Evolutionary conservation across 1,140 invertebrate genomes (phyloP).

Genomic region (Saccostrea echinata): DNA sequence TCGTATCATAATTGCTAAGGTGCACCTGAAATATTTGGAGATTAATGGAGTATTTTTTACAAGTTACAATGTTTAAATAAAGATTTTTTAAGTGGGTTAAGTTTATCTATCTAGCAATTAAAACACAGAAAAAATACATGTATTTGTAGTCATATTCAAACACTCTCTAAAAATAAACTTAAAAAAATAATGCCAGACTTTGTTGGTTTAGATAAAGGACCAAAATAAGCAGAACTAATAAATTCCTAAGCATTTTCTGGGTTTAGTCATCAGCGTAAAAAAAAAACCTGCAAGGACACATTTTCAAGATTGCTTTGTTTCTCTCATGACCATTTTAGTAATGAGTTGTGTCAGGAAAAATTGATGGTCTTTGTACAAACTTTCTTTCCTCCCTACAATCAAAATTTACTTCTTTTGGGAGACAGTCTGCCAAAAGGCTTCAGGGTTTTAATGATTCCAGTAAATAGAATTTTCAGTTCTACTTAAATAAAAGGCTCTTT

Average conservation of each 20-base stretch:
- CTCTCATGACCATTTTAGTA: background rate
- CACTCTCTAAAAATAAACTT: background rate
- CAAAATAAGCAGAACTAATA: background rate
- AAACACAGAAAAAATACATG: background rate
- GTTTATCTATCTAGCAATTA: background rate
- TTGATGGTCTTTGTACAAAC: background rate
- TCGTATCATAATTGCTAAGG: background rate
- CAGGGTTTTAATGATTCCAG: background rate
- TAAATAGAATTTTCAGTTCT: background rate
- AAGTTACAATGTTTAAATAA: too few relatives aligned
- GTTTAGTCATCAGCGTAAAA: conserved; percentile 29
- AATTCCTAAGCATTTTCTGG: conserved; percentile 3
- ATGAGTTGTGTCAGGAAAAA: conserved; percentile 18
- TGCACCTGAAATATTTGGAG: background rate
- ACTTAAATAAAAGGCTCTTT: background rate
- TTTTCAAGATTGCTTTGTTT: conserved; percentile 16
- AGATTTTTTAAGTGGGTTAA: background rate
- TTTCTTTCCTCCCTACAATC: conserved; percentile 1
- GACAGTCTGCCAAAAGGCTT: background rate
- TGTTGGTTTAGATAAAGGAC: background rate
- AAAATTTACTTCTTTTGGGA: background rate
- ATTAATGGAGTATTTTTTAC: too few relatives aligned
- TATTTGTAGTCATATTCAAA: background rate
- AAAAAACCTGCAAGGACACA: background rate
- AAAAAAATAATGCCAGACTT: background rate